These are phyloP conservation scores for Neodiprion fabricii DNA, from an alignment of 1,140 invertebrate genomes.

Conservation along the genomic window DNA sequence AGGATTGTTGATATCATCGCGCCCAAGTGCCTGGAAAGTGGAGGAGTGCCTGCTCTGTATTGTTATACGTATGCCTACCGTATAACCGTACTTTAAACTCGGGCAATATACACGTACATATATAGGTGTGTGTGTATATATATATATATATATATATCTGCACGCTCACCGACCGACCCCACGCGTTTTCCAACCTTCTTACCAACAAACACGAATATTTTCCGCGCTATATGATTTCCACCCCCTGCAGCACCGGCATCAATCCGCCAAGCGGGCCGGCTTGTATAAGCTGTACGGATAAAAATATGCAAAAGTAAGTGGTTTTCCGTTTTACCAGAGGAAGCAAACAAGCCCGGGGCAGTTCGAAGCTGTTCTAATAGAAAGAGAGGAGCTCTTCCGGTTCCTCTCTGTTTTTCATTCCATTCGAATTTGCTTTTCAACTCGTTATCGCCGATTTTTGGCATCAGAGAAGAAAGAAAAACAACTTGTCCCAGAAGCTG, in stretches of 20 bases:
- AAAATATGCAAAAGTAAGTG: slow-evolving; percentile 7
- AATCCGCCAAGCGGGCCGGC: no score
- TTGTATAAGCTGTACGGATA: neutral
- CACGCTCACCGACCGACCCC: no score
- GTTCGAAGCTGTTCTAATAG: neutral
- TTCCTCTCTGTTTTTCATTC: slow-evolving; percentile 7
- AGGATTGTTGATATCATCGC: no score
- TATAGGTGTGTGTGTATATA: no score
- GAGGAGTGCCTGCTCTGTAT: no score
- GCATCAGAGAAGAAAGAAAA: neutral
- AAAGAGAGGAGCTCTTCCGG: neutral
- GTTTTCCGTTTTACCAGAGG: neutral
- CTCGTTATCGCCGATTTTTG: no score
- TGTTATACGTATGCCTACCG: no score
- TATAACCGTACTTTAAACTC: no score
- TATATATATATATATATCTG: no score
- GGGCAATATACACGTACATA: no score
- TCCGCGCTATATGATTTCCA: neutral
- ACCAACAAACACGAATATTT: neutral
- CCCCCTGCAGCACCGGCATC: neutral
- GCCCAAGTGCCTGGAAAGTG: no score
- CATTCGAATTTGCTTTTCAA: neutral
- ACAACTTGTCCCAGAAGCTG: neutral
- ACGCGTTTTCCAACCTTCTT: no score
- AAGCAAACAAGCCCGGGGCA: slow-evolving; percentile 1